These are phyloP conservation scores for Pterocles orientalis DNA, from an alignment of 2,113 vertebrate species.

Conservation along the genomic window DNA sequence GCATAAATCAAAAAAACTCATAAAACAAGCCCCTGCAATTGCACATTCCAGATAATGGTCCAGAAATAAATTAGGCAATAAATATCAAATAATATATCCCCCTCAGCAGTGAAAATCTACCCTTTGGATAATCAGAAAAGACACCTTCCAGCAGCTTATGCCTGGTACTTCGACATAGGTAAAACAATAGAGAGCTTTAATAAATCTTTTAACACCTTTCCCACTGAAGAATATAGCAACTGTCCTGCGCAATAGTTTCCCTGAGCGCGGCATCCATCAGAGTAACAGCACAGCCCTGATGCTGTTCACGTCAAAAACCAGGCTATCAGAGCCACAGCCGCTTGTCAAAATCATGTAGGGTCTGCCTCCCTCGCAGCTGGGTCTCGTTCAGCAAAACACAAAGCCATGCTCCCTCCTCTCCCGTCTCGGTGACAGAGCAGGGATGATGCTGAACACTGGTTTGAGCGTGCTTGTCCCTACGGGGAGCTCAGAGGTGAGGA, in stretches of 20 bases:
- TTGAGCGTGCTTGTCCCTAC: too few relatives aligned
- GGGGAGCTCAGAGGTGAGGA: background rate
- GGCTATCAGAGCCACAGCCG: background rate
- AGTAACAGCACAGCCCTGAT: background rate
- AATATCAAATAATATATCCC: conserved; percentile 48
- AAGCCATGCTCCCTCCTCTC: background rate
- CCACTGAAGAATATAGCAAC: background rate
- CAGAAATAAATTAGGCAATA: conserved; percentile 56
- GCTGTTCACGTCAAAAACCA: background rate
- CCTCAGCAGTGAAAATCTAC: conserved; percentile 27
- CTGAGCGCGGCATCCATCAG: background rate
- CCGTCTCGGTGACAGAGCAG: background rate
- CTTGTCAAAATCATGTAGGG: background rate
- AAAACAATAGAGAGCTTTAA: background rate
- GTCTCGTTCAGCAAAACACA: background rate
- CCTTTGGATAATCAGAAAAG: background rate
- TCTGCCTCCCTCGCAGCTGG: background rate
- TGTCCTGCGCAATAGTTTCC: background rate
- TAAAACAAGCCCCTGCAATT: conserved; percentile 30
- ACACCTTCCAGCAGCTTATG: background rate
- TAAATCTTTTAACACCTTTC: conserved; percentile 20
- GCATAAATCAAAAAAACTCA: conserved; percentile 43
- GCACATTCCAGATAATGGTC: conserved; percentile 30
- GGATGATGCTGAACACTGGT: background rate
- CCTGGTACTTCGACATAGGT: background rate